phyloP scores from a whole-genome alignment of 2,888 invertebrate genomes.

The Ypsolopha scabrella region DNA sequence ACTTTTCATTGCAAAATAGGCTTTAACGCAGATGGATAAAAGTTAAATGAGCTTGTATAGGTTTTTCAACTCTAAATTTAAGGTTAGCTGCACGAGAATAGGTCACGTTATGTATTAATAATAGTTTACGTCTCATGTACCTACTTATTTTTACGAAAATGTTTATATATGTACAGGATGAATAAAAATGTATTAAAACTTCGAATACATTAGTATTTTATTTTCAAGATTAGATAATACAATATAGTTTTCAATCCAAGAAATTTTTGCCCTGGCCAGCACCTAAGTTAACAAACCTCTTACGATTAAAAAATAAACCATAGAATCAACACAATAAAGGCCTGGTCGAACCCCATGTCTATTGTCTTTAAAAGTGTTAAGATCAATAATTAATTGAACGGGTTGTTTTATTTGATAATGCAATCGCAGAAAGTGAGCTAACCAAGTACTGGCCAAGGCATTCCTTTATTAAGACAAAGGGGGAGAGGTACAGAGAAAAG shows the following conservation, averaged over 20 bases:
- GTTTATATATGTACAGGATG: conserved; percentile 21
- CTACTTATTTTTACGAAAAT: conserved; percentile 13
- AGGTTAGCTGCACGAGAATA: too few species aligned
- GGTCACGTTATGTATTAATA: background rate
- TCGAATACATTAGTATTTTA: conserved; percentile 17
- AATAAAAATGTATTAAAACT: conserved; percentile 42
- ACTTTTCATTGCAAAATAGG: too few species aligned
- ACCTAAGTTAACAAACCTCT: conserved; percentile 10
- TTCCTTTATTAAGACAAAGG: conserved; percentile 24
- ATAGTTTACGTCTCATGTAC: conserved; percentile 11
- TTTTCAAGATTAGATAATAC: conserved; percentile 17
- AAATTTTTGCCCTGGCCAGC: conserved; percentile 45
- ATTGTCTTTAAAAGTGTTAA: too few species aligned
- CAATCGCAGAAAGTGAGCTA: conserved; percentile 3
- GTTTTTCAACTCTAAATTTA: too few species aligned
- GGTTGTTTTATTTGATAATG: too few species aligned
- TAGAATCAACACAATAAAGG: background rate
- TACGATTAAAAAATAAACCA: background rate
- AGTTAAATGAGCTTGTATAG: too few species aligned
- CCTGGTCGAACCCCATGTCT: too few species aligned
- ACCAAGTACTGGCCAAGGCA: conserved; percentile 54
- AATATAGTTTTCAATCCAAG: conserved; percentile 9
- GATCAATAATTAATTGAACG: too few species aligned
- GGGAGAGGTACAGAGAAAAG: conserved; percentile 21
- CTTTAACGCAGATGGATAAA: background rate